phyloP scores from a whole-genome alignment of 2,888 invertebrate genomes.

The Papilio demoleus region DNA sequence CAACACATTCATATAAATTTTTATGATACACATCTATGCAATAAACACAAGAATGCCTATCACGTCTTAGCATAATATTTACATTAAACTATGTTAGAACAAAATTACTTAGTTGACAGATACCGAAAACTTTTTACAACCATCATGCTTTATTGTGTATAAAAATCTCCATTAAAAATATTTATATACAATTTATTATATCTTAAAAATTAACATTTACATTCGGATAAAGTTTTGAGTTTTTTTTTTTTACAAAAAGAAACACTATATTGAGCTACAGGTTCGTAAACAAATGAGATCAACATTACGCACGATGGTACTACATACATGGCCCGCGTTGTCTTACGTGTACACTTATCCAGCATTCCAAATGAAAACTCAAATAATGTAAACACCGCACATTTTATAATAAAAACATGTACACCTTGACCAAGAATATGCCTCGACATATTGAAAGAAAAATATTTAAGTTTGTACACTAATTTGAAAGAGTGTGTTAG shows the following conservation, averaged over 20 bases:
- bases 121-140: slow-evolving; percentile 67
- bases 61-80: slow-evolving; percentile 76
- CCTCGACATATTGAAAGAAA: too few species aligned
- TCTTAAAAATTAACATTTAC: slow-evolving; percentile 74
- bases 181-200: slow-evolving; percentile 74
- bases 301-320: slow-evolving; percentile 72
- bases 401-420: too few species aligned
- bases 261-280: slow-evolving; percentile 79
- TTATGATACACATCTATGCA: slow-evolving; percentile 76
- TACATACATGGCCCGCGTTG: slow-evolving; percentile 48
- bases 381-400: background rate
- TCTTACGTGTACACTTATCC: slow-evolving; percentile 46
- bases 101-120: slow-evolving; percentile 64
- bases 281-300: slow-evolving; percentile 81
- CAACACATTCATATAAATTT: slow-evolving; percentile 78
- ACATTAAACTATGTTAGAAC: slow-evolving; percentile 64
- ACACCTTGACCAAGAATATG: too few species aligned
- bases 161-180: slow-evolving; percentile 77
- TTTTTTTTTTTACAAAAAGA: slow-evolving; percentile 63
- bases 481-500: too few species aligned
- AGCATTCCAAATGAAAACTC: background rate
- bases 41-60: slow-evolving; percentile 77
- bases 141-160: slow-evolving; percentile 60
- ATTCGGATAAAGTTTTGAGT: slow-evolving; percentile 67
- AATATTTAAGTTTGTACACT: too few species aligned